Base-by-base conservation (phyloP, 2,113 vertebrate species). In the Thalassoma bifasciatum region DNA sequence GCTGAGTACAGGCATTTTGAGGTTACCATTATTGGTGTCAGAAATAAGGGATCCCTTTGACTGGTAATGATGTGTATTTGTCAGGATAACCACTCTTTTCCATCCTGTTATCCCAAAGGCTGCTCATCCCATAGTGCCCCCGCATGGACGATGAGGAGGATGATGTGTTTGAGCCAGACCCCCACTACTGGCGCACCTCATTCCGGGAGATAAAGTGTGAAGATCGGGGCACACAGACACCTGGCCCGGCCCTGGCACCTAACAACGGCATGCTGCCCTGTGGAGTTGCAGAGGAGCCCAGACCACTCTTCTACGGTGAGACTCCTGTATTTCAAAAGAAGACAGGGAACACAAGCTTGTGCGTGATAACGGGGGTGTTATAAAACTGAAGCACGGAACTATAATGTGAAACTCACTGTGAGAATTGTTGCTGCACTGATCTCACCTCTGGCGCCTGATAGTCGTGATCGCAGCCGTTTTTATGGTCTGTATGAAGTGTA, bases 141-240 rank as follows among this genome's bases (percentile, higher is more conserved):
- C 92, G 90, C 63, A 95, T 94, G 94, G 94, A 94, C 66, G 94
- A 94, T 85, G 94, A 94, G 72, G 94, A 95, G 82, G 94, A 94
- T 64, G 94, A 94, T 92, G 94, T 95, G 77, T 93, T 93, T 80
- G 86, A 86, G 88, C 83, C 86, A 37, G 87, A 88, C 75, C 80
- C 81, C 58, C 62, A 49, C 66, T 72, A 44, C 88, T 93, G 92
- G 89, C 87, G 60, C 77, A 84, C 88, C 68, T 60, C 83, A 30
- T 90, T 89, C 89, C 76, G 79, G 75, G 91, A 93, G 88, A 91
- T 95, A 94, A 94, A 93, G 92, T 90, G 88, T 59, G 86, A 91
- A 73, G 89, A 94, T 67, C 89, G 83, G 87, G 86, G 88, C 66
- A 93, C 92, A 3, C 93, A 94, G 86, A 93, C 92, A 19, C 84